Percentiles rank a stretch among this genome's conserved stretches.
Conservation (phyloP, 2,797 vertebrate genomes). For the Mustela erminea region DNA sequence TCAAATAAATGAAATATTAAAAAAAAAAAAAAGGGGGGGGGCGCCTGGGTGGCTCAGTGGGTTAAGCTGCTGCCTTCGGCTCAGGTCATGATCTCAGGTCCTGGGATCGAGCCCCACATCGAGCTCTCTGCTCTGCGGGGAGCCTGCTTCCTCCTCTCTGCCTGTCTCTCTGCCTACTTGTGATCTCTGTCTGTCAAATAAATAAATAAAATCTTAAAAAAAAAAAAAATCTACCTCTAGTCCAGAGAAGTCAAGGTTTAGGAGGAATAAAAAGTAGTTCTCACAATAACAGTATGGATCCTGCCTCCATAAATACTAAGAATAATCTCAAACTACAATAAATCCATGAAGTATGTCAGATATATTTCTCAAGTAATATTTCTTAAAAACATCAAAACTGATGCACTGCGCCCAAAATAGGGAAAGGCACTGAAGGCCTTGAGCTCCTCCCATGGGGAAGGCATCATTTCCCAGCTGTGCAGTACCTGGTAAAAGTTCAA, state of each 20-base stretch:
- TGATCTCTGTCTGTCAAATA: no score
- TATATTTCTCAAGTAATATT: neutral
- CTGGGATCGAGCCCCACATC: no score
- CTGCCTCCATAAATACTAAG: neutral
- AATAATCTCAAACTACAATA: neutral
- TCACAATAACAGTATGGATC: neutral
- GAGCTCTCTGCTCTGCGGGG: no score
- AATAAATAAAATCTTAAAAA: no score
- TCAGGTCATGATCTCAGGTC: no score
- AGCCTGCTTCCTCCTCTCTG: no score
- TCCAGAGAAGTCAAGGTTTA: neutral
- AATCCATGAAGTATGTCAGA: neutral
- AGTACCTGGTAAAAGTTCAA: rapidly evolving
- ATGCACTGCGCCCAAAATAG: neutral
- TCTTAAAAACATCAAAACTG: neutral
- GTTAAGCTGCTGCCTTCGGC: no score
- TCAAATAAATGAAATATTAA: no score
- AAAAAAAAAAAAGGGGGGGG: no score
- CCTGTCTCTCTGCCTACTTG: no score
- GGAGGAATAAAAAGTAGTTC: neutral
- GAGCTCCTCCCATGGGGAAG: neutral
- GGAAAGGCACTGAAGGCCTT: neutral
- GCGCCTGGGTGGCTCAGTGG: no score
- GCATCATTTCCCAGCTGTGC: neutral
- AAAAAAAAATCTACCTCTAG: no score